A percentile compares a stretch with the other conserved stretches of the same genome.
Conservation (phyloP, 2,888 invertebrate species). For the Agrochola litura region DNA sequence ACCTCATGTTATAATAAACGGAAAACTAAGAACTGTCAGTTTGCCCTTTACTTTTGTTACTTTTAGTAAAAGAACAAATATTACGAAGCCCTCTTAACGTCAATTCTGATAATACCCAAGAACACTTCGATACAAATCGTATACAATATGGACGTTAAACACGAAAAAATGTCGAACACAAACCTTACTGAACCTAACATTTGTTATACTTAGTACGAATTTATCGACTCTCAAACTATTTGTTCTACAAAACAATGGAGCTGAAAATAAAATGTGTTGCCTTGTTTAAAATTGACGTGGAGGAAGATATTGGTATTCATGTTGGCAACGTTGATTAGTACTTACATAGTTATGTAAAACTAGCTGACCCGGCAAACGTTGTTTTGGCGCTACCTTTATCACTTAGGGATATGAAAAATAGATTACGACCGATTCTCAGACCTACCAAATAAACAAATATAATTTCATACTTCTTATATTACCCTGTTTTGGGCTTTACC, state of each 20-base stretch:
- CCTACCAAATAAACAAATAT: no score
- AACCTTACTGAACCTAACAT: constrained; percentile 26
- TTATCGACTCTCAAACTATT: constrained; percentile 48
- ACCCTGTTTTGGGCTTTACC: no score
- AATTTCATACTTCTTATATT: no score
- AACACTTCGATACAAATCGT: constrained; percentile 22
- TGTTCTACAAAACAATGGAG: constrained; percentile 25
- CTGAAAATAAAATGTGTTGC: constrained; percentile 24
- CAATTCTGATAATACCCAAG: constrained; percentile 45
- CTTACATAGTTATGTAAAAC: no score
- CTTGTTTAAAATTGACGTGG: not conserved
- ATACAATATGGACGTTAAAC: constrained; percentile 28
- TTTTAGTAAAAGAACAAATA: constrained; percentile 36
- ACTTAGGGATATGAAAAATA: no score
- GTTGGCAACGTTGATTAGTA: not conserved
- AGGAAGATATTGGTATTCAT: not conserved
- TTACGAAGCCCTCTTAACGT: constrained; percentile 44
- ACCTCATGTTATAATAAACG: constrained; percentile 10
- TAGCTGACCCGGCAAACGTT: no score
- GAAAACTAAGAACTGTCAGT: constrained; percentile 13
- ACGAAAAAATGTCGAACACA: constrained; percentile 33
- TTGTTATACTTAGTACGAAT: constrained; percentile 42
- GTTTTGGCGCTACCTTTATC: no score
- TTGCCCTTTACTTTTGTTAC: constrained; percentile 10
- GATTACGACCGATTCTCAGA: no score